Base-by-base conservation (phyloP, 2,888 invertebrate species). In the Tachina grossa region DNA sequence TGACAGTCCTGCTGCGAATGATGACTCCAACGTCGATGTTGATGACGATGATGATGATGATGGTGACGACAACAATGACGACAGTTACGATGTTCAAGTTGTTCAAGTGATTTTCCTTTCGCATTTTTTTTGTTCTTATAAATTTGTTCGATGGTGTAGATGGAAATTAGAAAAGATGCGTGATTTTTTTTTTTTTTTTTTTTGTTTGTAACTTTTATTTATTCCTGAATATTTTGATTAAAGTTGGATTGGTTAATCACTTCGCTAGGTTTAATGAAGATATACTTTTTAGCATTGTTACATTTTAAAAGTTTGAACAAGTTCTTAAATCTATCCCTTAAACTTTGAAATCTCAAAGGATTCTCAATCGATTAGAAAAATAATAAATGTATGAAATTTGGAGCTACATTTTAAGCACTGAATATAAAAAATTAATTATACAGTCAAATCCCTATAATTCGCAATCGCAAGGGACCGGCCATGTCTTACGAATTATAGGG, bases 1-100 rank as follows among this genome's bases (percentile, higher is more conserved):
- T 83, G 85, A 80, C 79, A 83, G 61, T 75, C 65, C 68, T 63
- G 68, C 72, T 82, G 77, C 68, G 55, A 85, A 78, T 81, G 77
- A 82, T 69, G 66, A 68, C 49, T 74, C 45, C 39, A 47, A 74
- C 51, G 47, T 16, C 63, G 63, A 11, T 39, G 59, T 19, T 51
- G 51, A 31, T n/a, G 53, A 75, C 22, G 51, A 19, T 49, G 71
- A 41, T 57, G 75, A 53, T 31, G 76, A 13, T 31, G 61, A 53
- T 14, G 47, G 19, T 71, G 71, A 79, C 55, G 63, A 78, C 16
- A 13, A 65, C 47, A 55, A 41, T 72, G 43, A 72, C 55, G 63
- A 81, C 84, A 72, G 55, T 74, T 68, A 63, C 72, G 72, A 68
- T 76, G 80, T 76, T 69, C 41, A 72, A 59, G 10, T 55, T 72